phyloP scores from a whole-genome alignment of 1,140 invertebrate species.

The Chelonus insularis region DNA sequence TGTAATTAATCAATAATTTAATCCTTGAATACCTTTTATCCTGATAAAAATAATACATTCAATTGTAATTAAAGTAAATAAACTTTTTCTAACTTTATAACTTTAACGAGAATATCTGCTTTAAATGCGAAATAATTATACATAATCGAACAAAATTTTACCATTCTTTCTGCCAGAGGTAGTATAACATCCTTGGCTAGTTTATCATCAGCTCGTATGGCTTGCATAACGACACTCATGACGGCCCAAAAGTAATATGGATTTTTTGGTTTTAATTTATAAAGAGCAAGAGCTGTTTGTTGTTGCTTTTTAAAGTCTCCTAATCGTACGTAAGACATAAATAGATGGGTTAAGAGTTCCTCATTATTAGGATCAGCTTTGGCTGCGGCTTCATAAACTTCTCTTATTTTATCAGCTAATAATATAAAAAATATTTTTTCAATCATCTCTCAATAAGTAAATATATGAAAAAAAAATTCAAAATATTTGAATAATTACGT shows the following conservation, averaged over 20 bases:
- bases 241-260: conserved; percentile 98
- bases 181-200: conserved; percentile 60
- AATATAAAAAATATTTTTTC: conserved; percentile 32
- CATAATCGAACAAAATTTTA: no score
- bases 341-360: conserved; percentile 89
- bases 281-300: conserved; percentile 83
- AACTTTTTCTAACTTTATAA: no score
- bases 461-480: conserved; percentile 4
- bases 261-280: conserved; percentile 90
- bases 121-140: no score
- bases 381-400: conserved; percentile 86
- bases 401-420: conserved; percentile 85
- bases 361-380: conserved; percentile 86
- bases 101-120: no score
- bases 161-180: conserved; percentile 83
- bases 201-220: conserved; percentile 56
- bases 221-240: conserved; percentile 94
- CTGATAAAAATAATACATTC: no score
- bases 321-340: conserved; percentile 92
- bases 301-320: conserved; percentile 91
- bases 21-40: no score
- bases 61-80: no score
- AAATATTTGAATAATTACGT: conserved; percentile 60
- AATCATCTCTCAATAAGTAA: neutral
- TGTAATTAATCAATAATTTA: no score